These are phyloP conservation scores for Pagetopsis macropterus DNA, from an alignment of 2,797 vertebrate genomes.

Conservation along the genomic window DNA sequence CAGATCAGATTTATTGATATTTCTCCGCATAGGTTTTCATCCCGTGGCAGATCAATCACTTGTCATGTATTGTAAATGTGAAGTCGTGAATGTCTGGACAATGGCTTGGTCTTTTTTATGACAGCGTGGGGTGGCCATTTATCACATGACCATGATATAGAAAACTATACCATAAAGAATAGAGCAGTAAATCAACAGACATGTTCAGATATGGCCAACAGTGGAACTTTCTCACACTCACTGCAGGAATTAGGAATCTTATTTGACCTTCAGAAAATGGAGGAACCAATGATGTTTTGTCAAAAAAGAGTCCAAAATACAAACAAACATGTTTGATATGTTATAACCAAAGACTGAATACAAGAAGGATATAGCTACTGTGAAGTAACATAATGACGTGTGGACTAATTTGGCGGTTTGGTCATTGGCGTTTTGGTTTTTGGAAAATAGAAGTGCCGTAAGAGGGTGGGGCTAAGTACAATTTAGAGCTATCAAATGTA, in stretches of 20 bases:
- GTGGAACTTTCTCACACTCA: conserved; percentile 7
- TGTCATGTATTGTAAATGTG: conserved; percentile 37
- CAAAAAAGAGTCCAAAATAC: conserved; percentile 13
- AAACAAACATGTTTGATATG: background rate
- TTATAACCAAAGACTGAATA: background rate
- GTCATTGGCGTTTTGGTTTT: no score
- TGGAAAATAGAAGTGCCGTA: no score
- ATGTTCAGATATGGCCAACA: conserved; percentile 38
- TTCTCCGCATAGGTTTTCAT: conserved; percentile 41
- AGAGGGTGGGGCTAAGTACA: no score
- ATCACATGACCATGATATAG: conserved; percentile 51
- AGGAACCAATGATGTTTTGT: conserved; percentile 13
- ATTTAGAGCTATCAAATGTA: no score
- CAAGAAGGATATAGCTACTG: no score
- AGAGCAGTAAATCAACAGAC: conserved; percentile 53
- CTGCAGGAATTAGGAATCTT: conserved; percentile 13
- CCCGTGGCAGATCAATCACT: conserved; percentile 52
- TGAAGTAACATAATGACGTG: no score
- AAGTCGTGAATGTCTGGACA: conserved; percentile 21
- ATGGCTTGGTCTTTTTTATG: background rate
- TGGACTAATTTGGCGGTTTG: no score
- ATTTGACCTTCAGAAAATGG: conserved; percentile 47
- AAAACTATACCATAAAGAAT: conserved; percentile 39
- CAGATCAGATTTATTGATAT: conserved; percentile 51
- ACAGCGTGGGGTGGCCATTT: conserved; percentile 42